Evolutionary conservation across 1,140 invertebrate species (phyloP).

Genomic region (Eupristina koningsbergeri): DNA sequence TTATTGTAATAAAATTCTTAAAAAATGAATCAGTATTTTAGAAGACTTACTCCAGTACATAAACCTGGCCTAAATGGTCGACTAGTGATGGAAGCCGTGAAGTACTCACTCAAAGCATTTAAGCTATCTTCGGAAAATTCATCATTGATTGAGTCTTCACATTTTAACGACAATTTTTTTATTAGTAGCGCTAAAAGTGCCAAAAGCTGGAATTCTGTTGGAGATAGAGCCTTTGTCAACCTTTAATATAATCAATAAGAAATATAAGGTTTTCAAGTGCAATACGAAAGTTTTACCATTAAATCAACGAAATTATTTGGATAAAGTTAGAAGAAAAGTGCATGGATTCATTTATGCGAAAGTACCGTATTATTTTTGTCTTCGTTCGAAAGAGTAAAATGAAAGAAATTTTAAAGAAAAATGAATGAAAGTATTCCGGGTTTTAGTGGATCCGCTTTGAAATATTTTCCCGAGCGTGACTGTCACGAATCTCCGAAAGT

Average conservation of each 20-base stretch:
- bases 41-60: slow-evolving; percentile 35
- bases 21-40: background rate
- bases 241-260: slow-evolving; percentile 11
- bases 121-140: slow-evolving; percentile 21
- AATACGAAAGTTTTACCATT: background rate
- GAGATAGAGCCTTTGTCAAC: background rate
- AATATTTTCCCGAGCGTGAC: background rate
- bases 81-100: slow-evolving; percentile 44
- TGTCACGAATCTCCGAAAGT: slow-evolving; percentile 16
- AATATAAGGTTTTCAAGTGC: no score
- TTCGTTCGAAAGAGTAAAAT: background rate
- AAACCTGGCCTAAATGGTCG: slow-evolving; percentile 51
- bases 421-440: no score
- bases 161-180: slow-evolving; percentile 1
- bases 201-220: slow-evolving; percentile 1
- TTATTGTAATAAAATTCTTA: background rate
- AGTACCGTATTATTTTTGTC: background rate
- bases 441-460: background rate
- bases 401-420: background rate
- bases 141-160: background rate
- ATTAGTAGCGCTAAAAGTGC: slow-evolving; percentile 29
- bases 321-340: background rate
- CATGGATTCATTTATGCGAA: background rate
- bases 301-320: background rate
- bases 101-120: slow-evolving; percentile 42